A percentile compares a stretch with the other conserved stretches of the same genome.
These are phyloP conservation scores for Pseudococcus viburni DNA, from an alignment of 2,888 invertebrate species.

Conservation along the genomic window DNA sequence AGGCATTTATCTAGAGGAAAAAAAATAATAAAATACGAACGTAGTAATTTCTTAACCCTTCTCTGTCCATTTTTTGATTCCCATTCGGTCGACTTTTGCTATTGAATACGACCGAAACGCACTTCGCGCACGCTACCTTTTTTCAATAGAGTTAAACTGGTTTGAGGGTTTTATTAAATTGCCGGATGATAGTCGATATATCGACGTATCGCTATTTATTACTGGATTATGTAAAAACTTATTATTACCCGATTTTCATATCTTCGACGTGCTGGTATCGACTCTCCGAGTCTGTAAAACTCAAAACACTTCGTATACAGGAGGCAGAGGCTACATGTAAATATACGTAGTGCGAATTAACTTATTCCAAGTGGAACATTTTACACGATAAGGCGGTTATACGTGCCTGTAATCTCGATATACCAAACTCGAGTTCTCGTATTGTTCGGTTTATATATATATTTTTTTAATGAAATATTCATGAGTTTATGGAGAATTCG, in stretches of 20 bases:
- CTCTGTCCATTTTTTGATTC: constrained; percentile 9
- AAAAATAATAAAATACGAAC: constrained; percentile 50
- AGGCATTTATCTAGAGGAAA: constrained; percentile 59
- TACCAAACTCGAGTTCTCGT: not conserved
- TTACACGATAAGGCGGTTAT: not conserved
- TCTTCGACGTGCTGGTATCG: not conserved
- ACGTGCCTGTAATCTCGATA: constrained; percentile 16
- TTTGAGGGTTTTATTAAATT: constrained; percentile 53
- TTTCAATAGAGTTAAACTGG: constrained; percentile 47
- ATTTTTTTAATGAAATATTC: constrained; percentile 14
- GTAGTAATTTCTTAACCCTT: constrained; percentile 56
- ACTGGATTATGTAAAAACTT: constrained; percentile 49
- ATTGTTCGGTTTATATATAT: not conserved
- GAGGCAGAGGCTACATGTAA: not conserved
- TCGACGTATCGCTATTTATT: constrained; percentile 33
- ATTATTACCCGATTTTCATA: constrained; percentile 25
- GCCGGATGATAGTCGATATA: not conserved
- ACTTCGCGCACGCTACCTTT: constrained; percentile 47
- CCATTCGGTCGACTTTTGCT: constrained; percentile 45
- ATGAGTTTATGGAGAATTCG: not conserved
- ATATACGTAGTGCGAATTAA: not conserved
- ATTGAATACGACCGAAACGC: constrained; percentile 19
- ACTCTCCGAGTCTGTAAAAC: not conserved
- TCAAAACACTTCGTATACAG: not conserved
- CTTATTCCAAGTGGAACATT: constrained; percentile 2